Percentiles rank a stretch among this genome's conserved stretches.
phyloP scores from a whole-genome alignment of 2,888 invertebrate species.

The Synergus laeviventris region DNA sequence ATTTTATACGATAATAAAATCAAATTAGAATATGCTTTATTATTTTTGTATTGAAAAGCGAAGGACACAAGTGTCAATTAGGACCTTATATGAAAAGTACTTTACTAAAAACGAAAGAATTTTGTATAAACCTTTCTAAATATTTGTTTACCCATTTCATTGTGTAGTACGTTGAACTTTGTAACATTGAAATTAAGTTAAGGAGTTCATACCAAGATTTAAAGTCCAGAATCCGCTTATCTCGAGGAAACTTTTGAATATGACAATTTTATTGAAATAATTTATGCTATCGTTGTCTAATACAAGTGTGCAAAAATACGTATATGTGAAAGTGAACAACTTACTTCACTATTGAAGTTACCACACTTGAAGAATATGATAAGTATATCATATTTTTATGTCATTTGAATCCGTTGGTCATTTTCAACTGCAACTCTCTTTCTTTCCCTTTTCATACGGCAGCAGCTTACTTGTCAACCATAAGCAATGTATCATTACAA shows the following conservation, averaged over 20 bases:
- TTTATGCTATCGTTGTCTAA: too few relatives aligned
- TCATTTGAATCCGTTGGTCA: background rate
- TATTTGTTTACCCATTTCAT: too few relatives aligned
- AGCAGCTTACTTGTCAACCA: slow-evolving; percentile 1
- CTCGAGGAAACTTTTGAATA: too few relatives aligned
- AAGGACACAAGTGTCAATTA: slow-evolving; percentile 13
- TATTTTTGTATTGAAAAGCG: slow-evolving; percentile 1
- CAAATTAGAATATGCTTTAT: background rate
- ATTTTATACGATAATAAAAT: background rate
- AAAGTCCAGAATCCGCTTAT: too few relatives aligned
- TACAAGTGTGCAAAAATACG: too few relatives aligned
- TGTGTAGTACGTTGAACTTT: too few relatives aligned
- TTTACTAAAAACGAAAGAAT: too few relatives aligned
- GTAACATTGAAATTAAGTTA: too few relatives aligned
- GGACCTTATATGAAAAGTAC: background rate
- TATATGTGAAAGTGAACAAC: background rate
- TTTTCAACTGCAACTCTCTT: background rate
- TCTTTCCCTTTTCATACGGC: background rate
- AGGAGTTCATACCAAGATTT: too few relatives aligned
- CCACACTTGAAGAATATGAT: background rate
- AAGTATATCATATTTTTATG: background rate
- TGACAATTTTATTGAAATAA: too few relatives aligned
- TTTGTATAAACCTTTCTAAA: too few relatives aligned
- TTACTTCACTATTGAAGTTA: background rate
- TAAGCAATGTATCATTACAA: background rate